These are phyloP conservation scores for Diachasma alloeum DNA, from an alignment of 1,140 invertebrate genomes.

Conservation along the genomic window DNA sequence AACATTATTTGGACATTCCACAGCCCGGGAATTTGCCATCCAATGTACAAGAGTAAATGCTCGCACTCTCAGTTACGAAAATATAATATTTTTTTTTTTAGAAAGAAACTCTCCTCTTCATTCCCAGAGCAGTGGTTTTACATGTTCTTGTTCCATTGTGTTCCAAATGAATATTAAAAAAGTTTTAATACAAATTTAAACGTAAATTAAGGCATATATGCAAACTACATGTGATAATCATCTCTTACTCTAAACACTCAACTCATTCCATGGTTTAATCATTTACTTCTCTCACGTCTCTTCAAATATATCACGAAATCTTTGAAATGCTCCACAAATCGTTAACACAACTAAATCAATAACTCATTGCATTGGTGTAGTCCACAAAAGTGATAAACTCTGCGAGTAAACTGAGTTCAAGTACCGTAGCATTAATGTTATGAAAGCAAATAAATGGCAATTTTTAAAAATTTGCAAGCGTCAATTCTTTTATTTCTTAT, in stretches of 20 bases:
- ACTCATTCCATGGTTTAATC: not conserved
- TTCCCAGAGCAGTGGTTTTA: not conserved
- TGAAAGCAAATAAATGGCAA: not conserved
- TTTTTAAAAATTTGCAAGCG: not conserved
- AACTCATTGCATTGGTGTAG: too few relatives aligned
- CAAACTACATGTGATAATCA: not conserved
- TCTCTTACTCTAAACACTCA: not conserved
- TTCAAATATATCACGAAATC: not conserved
- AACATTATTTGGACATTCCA: not conserved
- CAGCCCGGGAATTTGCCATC: not conserved
- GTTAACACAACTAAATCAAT: too few relatives aligned
- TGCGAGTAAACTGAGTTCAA: too few relatives aligned
- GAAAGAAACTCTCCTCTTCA: not conserved
- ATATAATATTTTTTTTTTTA: not conserved
- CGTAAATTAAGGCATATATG: not conserved
- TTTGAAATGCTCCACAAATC: not conserved
- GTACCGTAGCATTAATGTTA: too few relatives aligned
- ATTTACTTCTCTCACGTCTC: not conserved
- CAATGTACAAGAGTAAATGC: conserved; percentile 1
- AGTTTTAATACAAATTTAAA: not conserved
- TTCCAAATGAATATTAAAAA: not conserved
- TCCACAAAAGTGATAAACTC: too few relatives aligned
- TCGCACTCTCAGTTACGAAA: conserved; percentile 2
- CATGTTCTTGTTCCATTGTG: not conserved
- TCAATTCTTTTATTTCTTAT: not conserved